Percentiles rank a stretch among this genome's conserved stretches.
These are phyloP conservation scores for Seladonia tumulorum DNA, from an alignment of 2,888 invertebrate species.

Conservation along the genomic window DNA sequence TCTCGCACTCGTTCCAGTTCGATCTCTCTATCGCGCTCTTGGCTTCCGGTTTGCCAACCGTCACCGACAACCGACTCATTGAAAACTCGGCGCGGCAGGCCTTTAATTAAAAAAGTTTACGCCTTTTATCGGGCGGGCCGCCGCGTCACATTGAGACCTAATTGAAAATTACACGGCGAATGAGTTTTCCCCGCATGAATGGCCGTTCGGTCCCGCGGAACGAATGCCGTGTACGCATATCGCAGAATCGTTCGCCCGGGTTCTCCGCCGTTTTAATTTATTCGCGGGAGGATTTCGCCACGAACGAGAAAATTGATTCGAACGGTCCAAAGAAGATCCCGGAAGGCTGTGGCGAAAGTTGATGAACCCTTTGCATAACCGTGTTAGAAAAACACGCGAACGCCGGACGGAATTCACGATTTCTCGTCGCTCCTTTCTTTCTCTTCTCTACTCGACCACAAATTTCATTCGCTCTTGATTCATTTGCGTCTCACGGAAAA, in stretches of 20 bases:
- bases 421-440: neutral
- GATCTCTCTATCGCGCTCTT: conserved; percentile 24
- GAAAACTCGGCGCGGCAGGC: conserved; percentile 73
- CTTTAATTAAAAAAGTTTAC: conserved; percentile 81
- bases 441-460: neutral
- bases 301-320: neutral
- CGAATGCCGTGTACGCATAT: neutral
- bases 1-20: neutral
- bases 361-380: conserved; percentile 25
- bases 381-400: conserved; percentile 8
- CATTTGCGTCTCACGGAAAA: neutral
- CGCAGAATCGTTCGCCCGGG: neutral
- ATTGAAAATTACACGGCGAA: conserved; percentile 73
- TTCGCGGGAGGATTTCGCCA: neutral
- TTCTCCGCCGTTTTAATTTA: neutral
- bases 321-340: neutral
- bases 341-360: neutral
- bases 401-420: neutral
- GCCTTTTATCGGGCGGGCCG: conserved; percentile 71
- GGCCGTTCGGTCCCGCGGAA: conserved; percentile 25
- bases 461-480: neutral
- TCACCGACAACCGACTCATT: conserved; percentile 72
- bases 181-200: conserved; percentile 46
- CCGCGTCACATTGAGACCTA: conserved; percentile 67
- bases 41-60: conserved; percentile 47